Evolutionary conservation across 2,888 invertebrate genomes (phyloP), one percentile per base, ranked within the genome.

Genomic region (Ecliptopera silaceata): DNA sequence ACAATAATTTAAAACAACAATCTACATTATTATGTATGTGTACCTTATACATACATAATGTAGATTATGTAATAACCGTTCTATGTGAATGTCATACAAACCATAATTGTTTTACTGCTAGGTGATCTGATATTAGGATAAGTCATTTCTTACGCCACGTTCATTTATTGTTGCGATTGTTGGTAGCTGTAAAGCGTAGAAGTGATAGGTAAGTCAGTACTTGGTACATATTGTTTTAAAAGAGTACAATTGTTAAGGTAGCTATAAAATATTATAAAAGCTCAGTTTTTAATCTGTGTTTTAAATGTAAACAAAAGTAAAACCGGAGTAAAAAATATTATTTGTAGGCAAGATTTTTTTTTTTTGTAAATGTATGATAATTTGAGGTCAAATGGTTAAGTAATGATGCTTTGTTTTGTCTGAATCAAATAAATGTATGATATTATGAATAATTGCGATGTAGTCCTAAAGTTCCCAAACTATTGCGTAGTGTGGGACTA

Each of bases 171-270:
- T 45, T 41, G 6, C 15, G 13, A 20, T 17, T 44, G 38, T 52
- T 45, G 18, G 34, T 41, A 26, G 32, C 36, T n/a, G n/a, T n/a
- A n/a, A n/a, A n/a, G 15, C 12, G 46, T 41, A n/a, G 20, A 2
- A 36, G 5, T 8, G 15, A 32, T 36, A 36, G 36, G 6, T 36
- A 15, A 13, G n/a, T 12, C 6, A 18, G 31, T 41, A 50, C 39
- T n/a, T 52, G 51, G 46, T 38, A 52, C 42, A 13, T 38, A 17
- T 38, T n/a, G 11, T 17, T 17, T 44, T 32, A 20, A 31, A 38
- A 39, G 38, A 44, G 39, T 39, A 39, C 52, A 48, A 41, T 57
- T 48, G 44, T 26, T 34, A 34, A 32, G 13, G 17, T 46, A 34
- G 29, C 12, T 18, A 13, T 18, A 17, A 18, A 26, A 44, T 13